These are phyloP conservation scores for Antedon bifida DNA, from an alignment of 35 echinoderm and acorn worm species.

Conservation along the genomic window DNA sequence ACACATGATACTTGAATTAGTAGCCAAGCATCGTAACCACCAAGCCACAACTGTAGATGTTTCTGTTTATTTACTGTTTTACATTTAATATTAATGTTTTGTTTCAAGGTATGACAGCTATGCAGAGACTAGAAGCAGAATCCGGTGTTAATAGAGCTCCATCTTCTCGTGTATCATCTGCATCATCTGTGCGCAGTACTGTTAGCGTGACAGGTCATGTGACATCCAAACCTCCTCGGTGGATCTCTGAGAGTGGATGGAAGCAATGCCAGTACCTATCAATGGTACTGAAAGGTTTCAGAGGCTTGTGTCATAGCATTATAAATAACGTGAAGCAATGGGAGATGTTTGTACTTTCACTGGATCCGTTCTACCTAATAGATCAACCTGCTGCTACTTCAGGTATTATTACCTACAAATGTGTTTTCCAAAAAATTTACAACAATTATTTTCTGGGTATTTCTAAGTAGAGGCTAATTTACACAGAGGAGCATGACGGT, in stretches of 20 bases:
- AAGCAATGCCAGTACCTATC: constrained; percentile 97
- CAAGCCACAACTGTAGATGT: too few relatives aligned
- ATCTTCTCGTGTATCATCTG: constrained; percentile 12
- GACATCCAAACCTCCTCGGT: constrained; percentile 77
- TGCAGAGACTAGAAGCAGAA: constrained; percentile 74
- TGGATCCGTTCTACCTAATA: constrained; percentile 51
- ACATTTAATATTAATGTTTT: too few relatives aligned
- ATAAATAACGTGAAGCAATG: constrained; percentile 77
- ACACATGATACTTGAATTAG: too few relatives aligned
- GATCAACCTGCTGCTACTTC: background rate
- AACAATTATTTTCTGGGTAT: too few relatives aligned
- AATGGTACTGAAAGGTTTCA: constrained; percentile 43
- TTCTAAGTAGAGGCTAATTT: too few relatives aligned
- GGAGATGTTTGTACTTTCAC: constrained; percentile 37
- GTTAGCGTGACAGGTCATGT: constrained; percentile 11
- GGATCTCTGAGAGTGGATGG: constrained; percentile 85
- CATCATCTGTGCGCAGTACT: constrained; percentile 3
- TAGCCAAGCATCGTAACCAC: too few relatives aligned
- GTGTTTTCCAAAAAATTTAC: background rate
- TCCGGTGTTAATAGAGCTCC: constrained; percentile 14
- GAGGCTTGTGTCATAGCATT: constrained; percentile 74
- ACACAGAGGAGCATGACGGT: too few relatives aligned
- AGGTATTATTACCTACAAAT: too few relatives aligned
- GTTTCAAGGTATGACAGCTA: constrained; percentile 43
- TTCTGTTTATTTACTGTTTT: too few relatives aligned